These are phyloP conservation scores for Schizopygopsis malacanthus DNA, from an alignment of 2,797 vertebrate species.

Conservation along the genomic window DNA sequence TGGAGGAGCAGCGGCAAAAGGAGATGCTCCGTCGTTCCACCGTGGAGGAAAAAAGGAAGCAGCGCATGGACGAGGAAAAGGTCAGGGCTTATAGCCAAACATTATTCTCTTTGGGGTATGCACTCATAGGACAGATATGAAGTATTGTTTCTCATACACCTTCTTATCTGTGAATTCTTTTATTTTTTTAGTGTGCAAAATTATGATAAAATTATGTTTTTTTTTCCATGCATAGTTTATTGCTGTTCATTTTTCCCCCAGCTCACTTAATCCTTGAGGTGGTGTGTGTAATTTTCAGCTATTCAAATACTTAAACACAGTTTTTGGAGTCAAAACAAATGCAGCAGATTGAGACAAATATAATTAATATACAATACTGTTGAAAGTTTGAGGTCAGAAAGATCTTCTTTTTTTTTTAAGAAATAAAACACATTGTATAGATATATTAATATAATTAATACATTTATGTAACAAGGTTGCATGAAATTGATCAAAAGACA, in stretches of 20 bases:
- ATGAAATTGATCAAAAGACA: neutral
- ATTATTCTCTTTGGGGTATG: neutral
- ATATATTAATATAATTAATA: neutral
- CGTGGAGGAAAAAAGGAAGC: constrained; percentile 85
- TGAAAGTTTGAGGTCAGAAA: neutral
- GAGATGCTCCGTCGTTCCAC: constrained; percentile 83
- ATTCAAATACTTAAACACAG: neutral
- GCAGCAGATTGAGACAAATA: neutral
- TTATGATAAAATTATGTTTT: neutral
- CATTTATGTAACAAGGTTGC: neutral
- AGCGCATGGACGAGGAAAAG: constrained; percentile 86
- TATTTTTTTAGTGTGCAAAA: neutral
- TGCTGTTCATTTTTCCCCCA: neutral
- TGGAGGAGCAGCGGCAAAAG: constrained; percentile 86
- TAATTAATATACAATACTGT: neutral
- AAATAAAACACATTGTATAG: neutral
- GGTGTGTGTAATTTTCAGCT: constrained; percentile 1
- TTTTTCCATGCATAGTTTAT: neutral
- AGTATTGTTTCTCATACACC: neutral
- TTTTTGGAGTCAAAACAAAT: neutral
- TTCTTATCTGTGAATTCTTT: neutral
- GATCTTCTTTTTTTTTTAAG: neutral
- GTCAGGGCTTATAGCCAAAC: constrained; percentile 73
- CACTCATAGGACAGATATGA: neutral
- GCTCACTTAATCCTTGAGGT: neutral